A percentile compares a stretch with the other conserved stretches of the same genome.
phyloP scores from a whole-genome alignment of 2,888 invertebrate genomes.

The Halictus quadricinctus region DNA sequence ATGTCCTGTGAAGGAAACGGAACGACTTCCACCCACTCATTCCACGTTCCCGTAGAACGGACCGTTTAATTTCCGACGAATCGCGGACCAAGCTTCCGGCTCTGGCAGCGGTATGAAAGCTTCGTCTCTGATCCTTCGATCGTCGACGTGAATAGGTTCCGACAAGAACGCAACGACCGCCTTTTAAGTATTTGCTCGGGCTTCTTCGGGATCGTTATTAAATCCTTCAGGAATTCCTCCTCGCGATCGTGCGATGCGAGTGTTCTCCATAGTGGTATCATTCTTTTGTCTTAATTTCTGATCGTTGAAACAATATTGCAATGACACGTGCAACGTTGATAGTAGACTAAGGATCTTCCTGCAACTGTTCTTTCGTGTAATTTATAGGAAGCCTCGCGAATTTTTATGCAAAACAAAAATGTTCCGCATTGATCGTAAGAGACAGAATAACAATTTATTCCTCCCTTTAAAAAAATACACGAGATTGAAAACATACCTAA shows the following conservation, averaged over 20 bases:
- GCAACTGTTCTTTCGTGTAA: too few relatives aligned
- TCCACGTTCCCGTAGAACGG: not conserved
- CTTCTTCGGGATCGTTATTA: not conserved
- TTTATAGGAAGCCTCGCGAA: too few relatives aligned
- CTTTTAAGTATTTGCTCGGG: not conserved
- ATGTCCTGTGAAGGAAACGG: conserved; percentile 30
- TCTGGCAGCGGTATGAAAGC: conserved; percentile 22
- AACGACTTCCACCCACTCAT: not conserved
- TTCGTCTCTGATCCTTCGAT: not conserved
- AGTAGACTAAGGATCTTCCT: too few relatives aligned
- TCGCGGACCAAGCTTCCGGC: conserved; percentile 39
- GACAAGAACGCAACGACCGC: not conserved
- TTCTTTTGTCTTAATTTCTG: not conserved
- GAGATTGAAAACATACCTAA: too few relatives aligned
- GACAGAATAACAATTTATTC: too few relatives aligned
- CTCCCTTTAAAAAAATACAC: too few relatives aligned
- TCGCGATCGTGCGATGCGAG: not conserved
- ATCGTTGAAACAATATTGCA: not conserved
- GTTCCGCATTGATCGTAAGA: too few relatives aligned
- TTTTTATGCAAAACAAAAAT: too few relatives aligned
- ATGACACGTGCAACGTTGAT: too few relatives aligned
- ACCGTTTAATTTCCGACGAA: conserved; percentile 58
- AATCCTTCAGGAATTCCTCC: not conserved
- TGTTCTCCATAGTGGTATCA: not conserved
- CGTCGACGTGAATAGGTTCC: not conserved